Percentiles rank a stretch among this genome's conserved stretches.
Conservation (phyloP, 1,140 invertebrate species). For the Cyclargus thomasi region DNA sequence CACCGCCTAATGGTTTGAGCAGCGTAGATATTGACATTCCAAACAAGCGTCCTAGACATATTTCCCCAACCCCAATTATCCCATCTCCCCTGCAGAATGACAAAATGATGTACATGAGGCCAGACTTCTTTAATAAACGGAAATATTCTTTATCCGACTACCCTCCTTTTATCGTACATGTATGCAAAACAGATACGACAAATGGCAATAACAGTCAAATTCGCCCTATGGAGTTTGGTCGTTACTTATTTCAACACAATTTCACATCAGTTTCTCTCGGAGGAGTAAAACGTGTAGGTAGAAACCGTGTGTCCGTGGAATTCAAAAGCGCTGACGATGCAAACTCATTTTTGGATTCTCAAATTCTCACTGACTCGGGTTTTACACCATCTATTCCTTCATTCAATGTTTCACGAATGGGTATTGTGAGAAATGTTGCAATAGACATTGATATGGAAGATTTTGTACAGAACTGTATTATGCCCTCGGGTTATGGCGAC, state of each 20-base stretch:
- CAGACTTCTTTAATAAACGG: not conserved
- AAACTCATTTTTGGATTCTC: conserved; percentile 13
- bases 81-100: not conserved
- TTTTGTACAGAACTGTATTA: not conserved
- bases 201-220: not conserved
- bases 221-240: not conserved
- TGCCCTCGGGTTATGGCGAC: conserved; percentile 12
- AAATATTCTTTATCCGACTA: not conserved
- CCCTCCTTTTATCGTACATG: not conserved
- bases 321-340: too few relatives aligned
- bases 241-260: not conserved
- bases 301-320: not conserved
- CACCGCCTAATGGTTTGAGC: not conserved
- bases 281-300: not conserved
- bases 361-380: not conserved
- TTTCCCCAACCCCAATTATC: not conserved
- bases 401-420: conserved; percentile 19
- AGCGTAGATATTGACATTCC: too few relatives aligned
- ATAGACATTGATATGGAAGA: conserved; percentile 21
- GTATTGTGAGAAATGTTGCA: conserved; percentile 22
- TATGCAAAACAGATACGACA: not conserved
- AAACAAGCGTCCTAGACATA: not conserved
- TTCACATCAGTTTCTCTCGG: not conserved
- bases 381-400: not conserved
- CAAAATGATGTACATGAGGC: not conserved